phyloP scores from a whole-genome alignment of 1,140 invertebrate species.

The Drosophila truncata region DNA sequence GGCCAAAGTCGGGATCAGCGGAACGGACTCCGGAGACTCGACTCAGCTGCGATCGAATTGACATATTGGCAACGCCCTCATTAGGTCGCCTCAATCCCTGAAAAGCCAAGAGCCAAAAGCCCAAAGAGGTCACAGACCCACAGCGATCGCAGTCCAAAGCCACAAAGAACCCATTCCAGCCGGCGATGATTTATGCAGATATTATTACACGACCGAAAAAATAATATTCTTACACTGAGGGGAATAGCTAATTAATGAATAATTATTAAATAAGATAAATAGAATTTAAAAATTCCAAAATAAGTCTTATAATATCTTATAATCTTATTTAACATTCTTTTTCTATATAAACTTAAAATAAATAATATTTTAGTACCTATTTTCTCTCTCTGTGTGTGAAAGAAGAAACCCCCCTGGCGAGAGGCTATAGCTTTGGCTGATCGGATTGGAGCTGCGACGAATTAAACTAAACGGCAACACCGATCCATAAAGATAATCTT shows the following conservation, averaged over 20 bases:
- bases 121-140: conserved; percentile 22
- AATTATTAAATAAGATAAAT: too few relatives aligned
- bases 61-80: conserved; percentile 76
- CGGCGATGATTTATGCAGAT: conserved; percentile 59
- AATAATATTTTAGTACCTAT: background rate
- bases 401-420: conserved; percentile 11
- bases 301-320: too few relatives aligned
- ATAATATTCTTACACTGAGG: conserved; percentile 19
- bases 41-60: conserved; percentile 47
- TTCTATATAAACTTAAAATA: background rate
- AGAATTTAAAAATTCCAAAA: too few relatives aligned
- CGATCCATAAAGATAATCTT: conserved; percentile 61
- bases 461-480: conserved; percentile 55
- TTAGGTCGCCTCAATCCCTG: conserved; percentile 31
- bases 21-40: conserved; percentile 12
- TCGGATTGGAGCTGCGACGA: conserved; percentile 20
- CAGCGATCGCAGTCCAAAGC: conserved; percentile 5
- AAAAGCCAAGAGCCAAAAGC: background rate
- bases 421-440: conserved; percentile 4
- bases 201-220: conserved; percentile 34
- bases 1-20: conserved; percentile 31
- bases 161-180: conserved; percentile 1
- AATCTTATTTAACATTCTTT: too few relatives aligned
- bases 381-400: background rate
- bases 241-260: too few relatives aligned